Conservation (phyloP, 2,113 vertebrate genomes). For the Mystacornis crossleyi region DNA sequence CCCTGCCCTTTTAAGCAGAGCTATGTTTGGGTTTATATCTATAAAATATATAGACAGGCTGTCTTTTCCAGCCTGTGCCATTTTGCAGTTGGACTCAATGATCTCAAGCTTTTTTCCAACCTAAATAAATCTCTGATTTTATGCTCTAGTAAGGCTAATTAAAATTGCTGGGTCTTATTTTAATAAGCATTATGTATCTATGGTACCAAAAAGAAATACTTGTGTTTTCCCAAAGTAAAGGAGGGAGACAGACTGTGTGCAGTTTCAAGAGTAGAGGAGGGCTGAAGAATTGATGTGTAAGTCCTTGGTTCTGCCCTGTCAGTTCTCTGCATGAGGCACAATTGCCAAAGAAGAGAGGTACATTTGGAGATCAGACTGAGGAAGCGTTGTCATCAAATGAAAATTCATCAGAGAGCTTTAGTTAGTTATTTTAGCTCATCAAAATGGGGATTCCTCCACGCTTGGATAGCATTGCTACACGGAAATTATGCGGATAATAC, state of each 20-base stretch:
- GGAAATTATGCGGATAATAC: neutral
- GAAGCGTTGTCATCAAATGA: neutral
- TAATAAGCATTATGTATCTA: neutral
- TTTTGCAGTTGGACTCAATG: neutral
- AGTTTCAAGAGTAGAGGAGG: neutral
- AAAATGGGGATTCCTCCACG: neutral
- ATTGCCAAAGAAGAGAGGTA: neutral
- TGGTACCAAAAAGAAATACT: neutral
- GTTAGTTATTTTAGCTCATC: neutral
- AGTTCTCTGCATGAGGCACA: neutral
- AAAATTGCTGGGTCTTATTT: neutral
- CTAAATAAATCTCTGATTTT: neutral
- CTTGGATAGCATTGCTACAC: neutral
- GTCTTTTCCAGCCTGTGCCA: neutral
- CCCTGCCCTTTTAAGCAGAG: neutral
- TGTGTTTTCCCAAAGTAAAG: neutral
- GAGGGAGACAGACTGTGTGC: neutral
- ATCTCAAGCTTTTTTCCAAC: neutral
- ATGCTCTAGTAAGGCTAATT: neutral
- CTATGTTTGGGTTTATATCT: neutral
- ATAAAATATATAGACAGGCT: neutral
- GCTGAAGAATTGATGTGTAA: neutral
- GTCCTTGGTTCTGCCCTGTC: neutral
- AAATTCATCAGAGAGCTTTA: neutral
- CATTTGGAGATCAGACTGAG: neutral